phyloP scores from a whole-genome alignment of 2,888 invertebrate genomes.

The Tryphoninae sp. region DNA sequence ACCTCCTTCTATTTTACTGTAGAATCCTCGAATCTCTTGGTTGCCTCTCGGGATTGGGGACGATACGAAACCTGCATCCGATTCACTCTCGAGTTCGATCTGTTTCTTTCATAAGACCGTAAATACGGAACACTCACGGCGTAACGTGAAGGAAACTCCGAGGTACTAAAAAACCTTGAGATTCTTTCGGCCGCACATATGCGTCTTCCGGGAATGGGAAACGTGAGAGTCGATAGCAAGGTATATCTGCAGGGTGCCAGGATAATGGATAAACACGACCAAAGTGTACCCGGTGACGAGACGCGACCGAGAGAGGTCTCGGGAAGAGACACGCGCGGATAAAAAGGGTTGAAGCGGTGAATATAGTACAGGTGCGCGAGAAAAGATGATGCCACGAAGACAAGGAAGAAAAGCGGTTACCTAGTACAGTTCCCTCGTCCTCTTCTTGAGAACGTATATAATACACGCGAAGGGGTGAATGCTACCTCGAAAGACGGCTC shows the following conservation, averaged over 20 bases:
- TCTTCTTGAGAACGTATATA: conserved; percentile 10
- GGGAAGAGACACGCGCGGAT: not conserved
- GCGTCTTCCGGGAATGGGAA: conserved; percentile 20
- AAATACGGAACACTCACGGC: conserved; percentile 1
- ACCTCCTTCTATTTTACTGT: conserved; percentile 28
- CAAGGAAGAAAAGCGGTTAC: conserved; percentile 37
- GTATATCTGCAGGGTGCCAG: conserved; percentile 27
- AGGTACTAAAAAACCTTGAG: conserved; percentile 24
- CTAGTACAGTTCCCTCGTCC: conserved; percentile 13
- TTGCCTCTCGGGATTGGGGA: conserved; percentile 7
- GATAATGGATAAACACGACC: conserved; percentile 57
- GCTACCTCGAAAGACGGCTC: conserved; percentile 52
- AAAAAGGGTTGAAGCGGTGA: conserved; percentile 37
- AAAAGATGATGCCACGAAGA: conserved; percentile 18
- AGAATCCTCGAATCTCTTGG: conserved; percentile 22
- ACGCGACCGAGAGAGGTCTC: not conserved
- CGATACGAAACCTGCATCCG: conserved; percentile 31
- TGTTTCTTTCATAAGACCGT: conserved; percentile 13
- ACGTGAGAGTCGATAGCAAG: conserved; percentile 22
- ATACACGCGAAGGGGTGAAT: conserved; percentile 1
- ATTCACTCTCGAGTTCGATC: conserved; percentile 29
- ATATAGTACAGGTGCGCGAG: conserved; percentile 32
- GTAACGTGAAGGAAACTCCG: conserved; percentile 1
- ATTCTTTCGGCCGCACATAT: conserved; percentile 18
- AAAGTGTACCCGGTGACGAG: conserved; percentile 25